Evolutionary conservation across 1,140 invertebrate species (phyloP), one percentile per base, ranked within the genome.

Genomic region (Mesaphorura yosii): DNA sequence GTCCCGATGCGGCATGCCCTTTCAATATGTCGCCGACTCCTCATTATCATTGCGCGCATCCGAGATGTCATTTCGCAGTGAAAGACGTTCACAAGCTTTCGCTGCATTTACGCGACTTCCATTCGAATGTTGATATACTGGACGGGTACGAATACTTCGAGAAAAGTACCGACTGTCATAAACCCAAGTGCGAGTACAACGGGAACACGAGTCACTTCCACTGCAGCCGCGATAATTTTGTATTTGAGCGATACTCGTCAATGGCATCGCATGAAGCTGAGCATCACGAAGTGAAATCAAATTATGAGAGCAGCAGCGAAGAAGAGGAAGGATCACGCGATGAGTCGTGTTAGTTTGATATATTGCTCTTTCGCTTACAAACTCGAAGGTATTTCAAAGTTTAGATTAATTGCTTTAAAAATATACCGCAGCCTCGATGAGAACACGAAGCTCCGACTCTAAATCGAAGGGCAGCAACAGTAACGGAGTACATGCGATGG

Each of bases 61-160:
- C 77, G 2, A 68, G 84, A n/a, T 89, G 82, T 65, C 76, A 81
- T 60, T 84, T 81, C 60, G 77, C 77, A 12, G 83, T 82, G 2
- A 77, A 82, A 54, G 70, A 76, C 37, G 70, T 77, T 12, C 81
- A 84, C 58, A 76, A 80, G 27, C 65, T 86, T 6, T 69, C 79
- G 5, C 73, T 80, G 62, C 86, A 89, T 65, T 78, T 82, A 45
- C 80, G 80, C 63, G 84, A 88, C 64, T 88, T 88, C 66, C 86
- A 89, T 66, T 83, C 82, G 58, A 86, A 82, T 63, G 78, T 86
- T 17, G 81, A 82, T 60, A 86, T 88, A 56, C 70, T 82, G n/a
- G 79, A 85, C 17, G 83, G 83, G 3, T 89, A 84, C 66, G 78
- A 83, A 25, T 87, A 84, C 69, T 88, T 81, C 69, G 85, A 88